A percentile compares a stretch with the other conserved stretches of the same genome.
Evolutionary conservation across 2,888 invertebrate species (phyloP).

Genomic region (Caenorhabditis virilis): DNA sequence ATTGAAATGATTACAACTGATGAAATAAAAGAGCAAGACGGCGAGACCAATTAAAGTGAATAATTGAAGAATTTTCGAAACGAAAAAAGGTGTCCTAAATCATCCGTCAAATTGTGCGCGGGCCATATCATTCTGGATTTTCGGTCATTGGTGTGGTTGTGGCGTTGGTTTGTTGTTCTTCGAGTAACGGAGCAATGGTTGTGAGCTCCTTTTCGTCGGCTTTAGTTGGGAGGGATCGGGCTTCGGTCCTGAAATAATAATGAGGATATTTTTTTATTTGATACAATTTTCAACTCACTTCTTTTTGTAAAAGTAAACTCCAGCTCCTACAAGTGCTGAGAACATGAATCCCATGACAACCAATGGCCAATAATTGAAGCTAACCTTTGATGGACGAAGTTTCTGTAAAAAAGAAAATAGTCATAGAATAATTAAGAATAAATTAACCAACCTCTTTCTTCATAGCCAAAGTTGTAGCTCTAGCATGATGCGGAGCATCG

Average conservation of each 20-base stretch:
- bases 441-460: constrained; percentile 22
- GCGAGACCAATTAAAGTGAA: too few relatives aligned
- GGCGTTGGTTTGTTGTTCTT: constrained; percentile 5
- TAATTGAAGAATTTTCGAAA: too few relatives aligned
- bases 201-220: constrained; percentile 37
- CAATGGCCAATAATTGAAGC: constrained; percentile 22
- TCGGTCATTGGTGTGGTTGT: neutral
- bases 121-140: constrained; percentile 5
- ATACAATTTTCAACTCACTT: too few relatives aligned
- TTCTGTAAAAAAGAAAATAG: constrained; percentile 10
- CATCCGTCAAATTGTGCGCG: too few relatives aligned
- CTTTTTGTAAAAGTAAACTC: constrained; percentile 16
- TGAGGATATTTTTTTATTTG: too few relatives aligned
- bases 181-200: constrained; percentile 35
- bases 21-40: too few relatives aligned
- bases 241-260: constrained; percentile 18
- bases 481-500: constrained; percentile 18
- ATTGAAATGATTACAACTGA: too few relatives aligned
- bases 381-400: constrained; percentile 7
- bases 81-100: too few relatives aligned
- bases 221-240: constrained; percentile 6
- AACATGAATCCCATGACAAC: constrained; percentile 19
- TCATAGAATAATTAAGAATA: neutral
- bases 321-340: constrained; percentile 18
- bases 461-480: constrained; percentile 29